A percentile compares a stretch with the other conserved stretches of the same genome.
Conservation (phyloP, 2,797 vertebrate genomes). For the Pyrrhura leucotis region DNA sequence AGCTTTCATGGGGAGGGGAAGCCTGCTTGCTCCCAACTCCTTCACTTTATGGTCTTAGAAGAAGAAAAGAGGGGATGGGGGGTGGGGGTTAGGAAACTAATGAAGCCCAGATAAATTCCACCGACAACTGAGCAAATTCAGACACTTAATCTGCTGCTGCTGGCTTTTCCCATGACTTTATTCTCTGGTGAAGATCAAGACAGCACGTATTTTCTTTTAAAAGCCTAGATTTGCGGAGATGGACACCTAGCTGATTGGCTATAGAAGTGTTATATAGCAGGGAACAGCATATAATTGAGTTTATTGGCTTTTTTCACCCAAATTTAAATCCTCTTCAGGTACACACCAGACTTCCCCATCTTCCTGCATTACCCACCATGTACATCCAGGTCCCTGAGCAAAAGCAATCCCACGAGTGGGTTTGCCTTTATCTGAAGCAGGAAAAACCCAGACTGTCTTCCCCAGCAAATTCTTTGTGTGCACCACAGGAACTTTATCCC, state of each 20-base stretch:
- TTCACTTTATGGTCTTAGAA: background rate
- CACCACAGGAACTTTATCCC: background rate
- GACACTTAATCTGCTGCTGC: background rate
- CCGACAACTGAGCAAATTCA: background rate
- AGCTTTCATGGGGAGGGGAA: fast-evolving
- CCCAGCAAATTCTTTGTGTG: background rate
- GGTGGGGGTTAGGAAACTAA: background rate
- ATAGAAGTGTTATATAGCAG: background rate
- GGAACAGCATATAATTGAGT: background rate
- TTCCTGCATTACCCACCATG: background rate
- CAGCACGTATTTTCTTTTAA: background rate
- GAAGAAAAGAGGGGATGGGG: fast-evolving
- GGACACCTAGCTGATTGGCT: background rate
- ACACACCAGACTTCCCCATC: background rate
- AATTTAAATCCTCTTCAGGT: background rate
- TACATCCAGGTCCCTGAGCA: background rate
- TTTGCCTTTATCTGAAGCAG: background rate
- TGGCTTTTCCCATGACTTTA: background rate
- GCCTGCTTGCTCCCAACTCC: background rate
- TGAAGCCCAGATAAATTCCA: background rate
- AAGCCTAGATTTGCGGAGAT: background rate
- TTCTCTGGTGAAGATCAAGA: background rate
- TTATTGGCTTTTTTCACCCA: background rate
- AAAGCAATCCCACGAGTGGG: background rate
- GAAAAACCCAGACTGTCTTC: background rate